Evolutionary conservation across 2,797 vertebrate species (phyloP), one percentile per base, ranked within the genome.

Genomic region (Pteropus rufus): DNA sequence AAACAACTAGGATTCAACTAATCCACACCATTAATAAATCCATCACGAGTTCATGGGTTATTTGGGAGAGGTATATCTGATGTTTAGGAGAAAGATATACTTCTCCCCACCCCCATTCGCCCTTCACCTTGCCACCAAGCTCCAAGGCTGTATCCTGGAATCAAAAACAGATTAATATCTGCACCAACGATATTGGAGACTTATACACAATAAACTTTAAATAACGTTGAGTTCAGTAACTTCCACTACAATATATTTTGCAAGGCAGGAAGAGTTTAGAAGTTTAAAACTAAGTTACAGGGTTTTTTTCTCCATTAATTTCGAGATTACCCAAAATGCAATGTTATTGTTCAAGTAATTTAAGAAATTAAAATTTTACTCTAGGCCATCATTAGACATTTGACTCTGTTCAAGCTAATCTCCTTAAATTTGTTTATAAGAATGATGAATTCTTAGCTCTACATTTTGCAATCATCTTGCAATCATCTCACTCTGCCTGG

Each of bases 341-440:
- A 86, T 46, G 29, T 23, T 26, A 46, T 89, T 77, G 6, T 58
- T 81, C 39, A 90, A 90, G n/a, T 84, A 52, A 72, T 93, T 95
- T 39, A 84, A 84, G 85, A 91, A 91, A 93, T 84, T 93, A 91
- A 75, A 95, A 54, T 62, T 93, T 96, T 67, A 54, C 89, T 85
- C 12, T 67, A 87, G 62, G 82, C 34, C 62, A 29, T 93, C 65
- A 85, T 89, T 91, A 77, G 54, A 89, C 41, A 76, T 84, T 88
- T 95, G 82, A 91, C 67, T 72, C 2, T 67, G 23, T 64, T 88
- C 23, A 44, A 91, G 46, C 29, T 77, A 41, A 64, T 76, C 46
- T 34, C 24, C 65, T 91, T 84, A 52, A 21, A 56, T 58, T 62
- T 73, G 44, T 73, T 84, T 77, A 54, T 31, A 11, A 6, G 12